Evolutionary conservation across 2,797 vertebrate species (phyloP), one percentile per base, ranked within the genome.

Genomic region (Muscicapa comitata): DNA sequence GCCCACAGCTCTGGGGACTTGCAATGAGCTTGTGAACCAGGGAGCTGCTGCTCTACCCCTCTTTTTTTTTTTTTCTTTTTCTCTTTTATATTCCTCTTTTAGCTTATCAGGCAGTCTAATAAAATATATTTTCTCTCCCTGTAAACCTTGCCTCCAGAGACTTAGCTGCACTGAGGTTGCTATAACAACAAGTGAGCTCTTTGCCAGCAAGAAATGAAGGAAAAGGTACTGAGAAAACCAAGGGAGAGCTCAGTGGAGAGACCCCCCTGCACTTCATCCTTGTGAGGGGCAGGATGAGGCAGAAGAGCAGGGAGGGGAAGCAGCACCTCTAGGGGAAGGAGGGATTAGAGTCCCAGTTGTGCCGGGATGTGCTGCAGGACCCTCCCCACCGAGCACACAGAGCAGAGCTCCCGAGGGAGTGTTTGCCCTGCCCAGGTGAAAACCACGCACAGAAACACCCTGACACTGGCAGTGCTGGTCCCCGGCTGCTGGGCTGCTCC

Each of bases 61-160:
- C 9, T 13, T 11, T 15, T 21, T 23, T 33, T 25, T 11, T 31
- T 21, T 13, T 1, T 2, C 23, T 55, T 23, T 43, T 40, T n/a
- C 17, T 45, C n/a, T 47, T 88, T 55, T 71, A 53, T 90, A 92
- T 86, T 88, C 61, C 66, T 76, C 82, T 71, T 87, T 90, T 65
- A 77, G 78, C 81, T 80, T 87, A 93, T 96, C 93, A 91, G 71
- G 48, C 12, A 0, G 61, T 77, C 85, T 96, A 95, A 96, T 94
- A 94, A 95, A 96, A 91, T 94, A 93, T 80, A 94, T 90, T 93
- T 85, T 89, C 90, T 96, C 91, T 95, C 94, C 95, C 93, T 78
- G 54, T 93, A 96, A 96, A 91, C 90, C 95, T 94, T 95, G 73
- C 76, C 96, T 93, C 90, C 76, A 65, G 96, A 95, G 94, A 94